Conservation (phyloP, 2,888 invertebrate genomes). For the Melinaea menophilus region DNA sequence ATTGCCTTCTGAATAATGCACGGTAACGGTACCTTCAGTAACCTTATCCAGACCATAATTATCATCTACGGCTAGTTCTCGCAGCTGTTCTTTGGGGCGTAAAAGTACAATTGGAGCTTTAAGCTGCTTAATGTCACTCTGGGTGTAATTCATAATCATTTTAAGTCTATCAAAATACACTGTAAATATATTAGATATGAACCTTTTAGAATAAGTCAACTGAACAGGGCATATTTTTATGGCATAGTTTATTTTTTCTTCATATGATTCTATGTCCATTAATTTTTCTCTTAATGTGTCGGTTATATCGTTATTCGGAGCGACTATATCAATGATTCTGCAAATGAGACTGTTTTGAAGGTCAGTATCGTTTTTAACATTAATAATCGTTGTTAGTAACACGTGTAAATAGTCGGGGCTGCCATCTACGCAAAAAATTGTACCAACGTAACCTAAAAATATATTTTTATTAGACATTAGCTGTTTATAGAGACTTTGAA, state of each 20-base stretch:
- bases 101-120: constrained; percentile 79
- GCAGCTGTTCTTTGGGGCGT: constrained; percentile 78
- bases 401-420: constrained; percentile 83
- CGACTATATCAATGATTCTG: constrained; percentile 72
- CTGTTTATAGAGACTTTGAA: no score
- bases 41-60: constrained; percentile 82
- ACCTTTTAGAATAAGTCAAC: constrained; percentile 56
- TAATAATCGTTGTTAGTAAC: constrained; percentile 68
- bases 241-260: constrained; percentile 76
- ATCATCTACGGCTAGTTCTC: constrained; percentile 74
- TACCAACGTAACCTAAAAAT: constrained; percentile 71
- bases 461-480: no score
- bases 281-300: constrained; percentile 65
- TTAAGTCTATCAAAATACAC: constrained; percentile 74
- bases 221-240: constrained; percentile 57
- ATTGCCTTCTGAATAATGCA: constrained; percentile 83
- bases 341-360: constrained; percentile 79
- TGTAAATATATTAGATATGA: constrained; percentile 45
- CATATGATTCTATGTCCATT: constrained; percentile 71
- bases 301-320: constrained; percentile 59
- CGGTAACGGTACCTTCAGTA: constrained; percentile 75
- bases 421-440: constrained; percentile 88
- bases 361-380: constrained; percentile 61
- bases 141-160: constrained; percentile 69
- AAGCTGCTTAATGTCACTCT: constrained; percentile 65